Conservation (phyloP, 2,797 vertebrate species). For the Diglossa cyanea region DNA sequence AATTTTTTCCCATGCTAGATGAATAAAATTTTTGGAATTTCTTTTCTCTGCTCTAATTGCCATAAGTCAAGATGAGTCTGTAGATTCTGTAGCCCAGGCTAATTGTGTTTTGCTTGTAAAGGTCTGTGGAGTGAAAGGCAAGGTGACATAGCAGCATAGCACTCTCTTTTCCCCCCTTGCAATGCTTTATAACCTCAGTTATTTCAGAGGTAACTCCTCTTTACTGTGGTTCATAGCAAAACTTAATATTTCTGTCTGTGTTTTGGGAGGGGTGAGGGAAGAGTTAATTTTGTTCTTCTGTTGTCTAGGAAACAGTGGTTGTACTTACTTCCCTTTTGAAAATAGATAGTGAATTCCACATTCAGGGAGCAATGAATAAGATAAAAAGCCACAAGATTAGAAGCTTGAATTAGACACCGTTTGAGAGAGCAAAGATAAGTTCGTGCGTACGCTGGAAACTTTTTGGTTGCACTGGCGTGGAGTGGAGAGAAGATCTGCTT, state of each 20-base stretch:
- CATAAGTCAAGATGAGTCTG: not conserved
- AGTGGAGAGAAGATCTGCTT: not conserved
- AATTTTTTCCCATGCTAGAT: not conserved
- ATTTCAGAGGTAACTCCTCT: not conserved
- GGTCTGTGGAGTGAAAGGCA: not conserved
- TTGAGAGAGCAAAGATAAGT: conserved; percentile 46
- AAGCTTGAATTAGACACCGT: conserved; percentile 42
- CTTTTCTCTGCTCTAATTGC: not conserved
- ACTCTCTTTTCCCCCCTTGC: not conserved
- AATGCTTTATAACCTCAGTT: not conserved
- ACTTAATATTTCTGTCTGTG: not conserved
- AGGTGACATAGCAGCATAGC: fast-evolving
- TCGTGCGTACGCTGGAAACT: not conserved
- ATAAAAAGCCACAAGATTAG: conserved; percentile 57
- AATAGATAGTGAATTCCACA: conserved; percentile 53
- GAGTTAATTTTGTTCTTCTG: conserved; percentile 60
- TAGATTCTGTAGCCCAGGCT: not conserved
- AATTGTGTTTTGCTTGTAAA: not conserved
- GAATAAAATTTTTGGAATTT: not conserved
- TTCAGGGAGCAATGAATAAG: conserved; percentile 44
- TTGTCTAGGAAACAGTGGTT: conserved; percentile 62
- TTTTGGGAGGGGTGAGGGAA: conserved; percentile 14
- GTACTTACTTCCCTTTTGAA: conserved; percentile 53
- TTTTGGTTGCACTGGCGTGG: not conserved
- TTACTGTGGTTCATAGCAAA: not conserved